Evolutionary conservation across 2,888 invertebrate genomes (phyloP).

Genomic region (Coelopa pilipes): DNA sequence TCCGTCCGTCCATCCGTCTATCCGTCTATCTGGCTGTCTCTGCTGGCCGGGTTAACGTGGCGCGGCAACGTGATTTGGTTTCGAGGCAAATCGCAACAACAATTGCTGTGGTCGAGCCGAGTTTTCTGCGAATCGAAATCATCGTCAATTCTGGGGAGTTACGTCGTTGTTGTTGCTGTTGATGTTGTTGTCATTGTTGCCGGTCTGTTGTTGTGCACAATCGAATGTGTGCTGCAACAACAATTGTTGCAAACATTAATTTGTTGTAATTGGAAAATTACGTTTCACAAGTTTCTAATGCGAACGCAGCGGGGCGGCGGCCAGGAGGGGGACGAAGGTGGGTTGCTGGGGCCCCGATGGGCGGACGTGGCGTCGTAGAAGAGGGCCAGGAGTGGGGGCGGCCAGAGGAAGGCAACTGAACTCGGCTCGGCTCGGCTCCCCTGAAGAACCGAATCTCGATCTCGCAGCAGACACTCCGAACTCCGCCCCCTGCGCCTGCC

Average conservation of each 20-base stretch:
- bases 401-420: no score
- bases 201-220: background rate
- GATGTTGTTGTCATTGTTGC: background rate
- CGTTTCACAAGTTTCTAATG: background rate
- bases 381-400: background rate
- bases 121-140: conserved; percentile 13
- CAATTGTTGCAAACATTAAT: conserved; percentile 13
- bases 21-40: conserved; percentile 28
- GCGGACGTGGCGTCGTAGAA: background rate
- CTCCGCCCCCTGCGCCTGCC: no score
- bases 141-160: background rate
- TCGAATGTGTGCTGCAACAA: background rate
- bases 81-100: background rate
- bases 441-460: no score
- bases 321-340: background rate
- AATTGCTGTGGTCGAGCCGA: background rate
- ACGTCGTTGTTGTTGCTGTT: background rate
- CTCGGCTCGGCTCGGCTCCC: no score
- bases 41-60: conserved; percentile 37
- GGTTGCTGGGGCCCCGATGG: background rate
- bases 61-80: background rate
- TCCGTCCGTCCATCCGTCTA: background rate
- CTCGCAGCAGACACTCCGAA: no score
- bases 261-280: conserved; percentile 29
- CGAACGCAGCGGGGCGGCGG: background rate